phyloP scores from a whole-genome alignment of 2,113 vertebrate species.

The Trematocara nigrifrons region DNA sequence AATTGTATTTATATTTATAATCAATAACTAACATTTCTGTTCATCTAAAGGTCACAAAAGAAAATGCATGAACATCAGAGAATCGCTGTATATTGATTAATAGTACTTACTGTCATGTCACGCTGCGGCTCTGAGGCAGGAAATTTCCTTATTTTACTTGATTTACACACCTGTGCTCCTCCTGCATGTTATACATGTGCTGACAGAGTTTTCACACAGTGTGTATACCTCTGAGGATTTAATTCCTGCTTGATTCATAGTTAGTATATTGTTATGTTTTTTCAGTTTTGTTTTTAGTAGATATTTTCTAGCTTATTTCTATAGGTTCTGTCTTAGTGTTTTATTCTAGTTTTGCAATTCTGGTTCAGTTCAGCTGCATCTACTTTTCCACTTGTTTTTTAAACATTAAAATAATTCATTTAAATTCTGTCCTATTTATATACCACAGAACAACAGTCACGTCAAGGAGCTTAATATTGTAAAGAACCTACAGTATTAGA shows the following conservation, averaged over 20 bases:
- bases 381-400: neutral
- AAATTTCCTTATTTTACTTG: accelerated
- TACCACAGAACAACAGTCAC: neutral
- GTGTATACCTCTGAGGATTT: neutral
- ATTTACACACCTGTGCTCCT: neutral
- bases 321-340: neutral
- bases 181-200: neutral
- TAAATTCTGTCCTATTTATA: neutral
- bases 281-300: neutral
- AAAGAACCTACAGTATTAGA: neutral
- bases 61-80: neutral
- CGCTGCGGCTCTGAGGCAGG: accelerated
- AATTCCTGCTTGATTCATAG: neutral
- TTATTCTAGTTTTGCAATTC: neutral
- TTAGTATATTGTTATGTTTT: neutral
- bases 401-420: neutral
- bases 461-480: neutral
- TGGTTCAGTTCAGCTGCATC: accelerated
- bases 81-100: neutral
- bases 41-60: neutral
- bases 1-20: neutral
- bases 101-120: neutral
- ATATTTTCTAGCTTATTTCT: neutral
- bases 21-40: neutral
- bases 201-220: neutral